Percentiles rank a stretch among this genome's conserved stretches.
phyloP scores from a whole-genome alignment of 2,888 invertebrate species.

The Salpingus planirostris region DNA sequence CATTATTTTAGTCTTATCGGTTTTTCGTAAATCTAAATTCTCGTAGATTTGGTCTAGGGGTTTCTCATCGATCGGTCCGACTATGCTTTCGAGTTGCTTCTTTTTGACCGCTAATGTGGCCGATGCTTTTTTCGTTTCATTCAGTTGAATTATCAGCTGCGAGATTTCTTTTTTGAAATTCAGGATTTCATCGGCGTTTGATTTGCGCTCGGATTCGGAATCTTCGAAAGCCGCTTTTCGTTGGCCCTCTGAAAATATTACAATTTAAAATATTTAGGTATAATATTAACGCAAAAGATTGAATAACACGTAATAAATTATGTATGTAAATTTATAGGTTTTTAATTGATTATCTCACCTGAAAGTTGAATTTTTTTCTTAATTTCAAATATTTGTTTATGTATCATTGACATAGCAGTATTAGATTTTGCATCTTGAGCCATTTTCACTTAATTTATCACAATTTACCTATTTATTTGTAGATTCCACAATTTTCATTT shows the following conservation, averaged over 20 bases:
- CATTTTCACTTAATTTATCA: no score
- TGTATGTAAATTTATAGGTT: no score
- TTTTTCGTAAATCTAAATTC: conserved; percentile 59
- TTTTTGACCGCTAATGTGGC: conserved; percentile 31
- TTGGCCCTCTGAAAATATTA: conserved; percentile 60
- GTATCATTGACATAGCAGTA: no score
- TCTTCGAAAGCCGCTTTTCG: conserved; percentile 76
- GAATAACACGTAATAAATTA: no score
- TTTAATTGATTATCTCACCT: conserved; percentile 45
- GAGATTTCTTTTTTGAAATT: conserved; percentile 67
- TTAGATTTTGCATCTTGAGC: no score
- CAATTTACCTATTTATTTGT: no score
- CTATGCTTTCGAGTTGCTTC: conserved; percentile 27
- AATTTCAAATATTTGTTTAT: conserved; percentile 72
- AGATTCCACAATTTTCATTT: no score
- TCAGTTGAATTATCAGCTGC: conserved; percentile 51
- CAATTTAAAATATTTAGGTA: no score
- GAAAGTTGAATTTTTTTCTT: conserved; percentile 80
- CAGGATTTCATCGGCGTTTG: conserved; percentile 60
- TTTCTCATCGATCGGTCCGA: conserved; percentile 45
- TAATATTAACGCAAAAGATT: no score
- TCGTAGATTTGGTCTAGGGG: conserved; percentile 44
- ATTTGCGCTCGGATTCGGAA: conserved; percentile 64
- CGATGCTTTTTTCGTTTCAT: conserved; percentile 47
- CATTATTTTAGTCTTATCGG: conserved; percentile 61